A percentile compares a stretch with the other conserved stretches of the same genome.
Evolutionary conservation across 2,888 invertebrate species (phyloP).

Genomic region (Cerceris rybyensis): DNA sequence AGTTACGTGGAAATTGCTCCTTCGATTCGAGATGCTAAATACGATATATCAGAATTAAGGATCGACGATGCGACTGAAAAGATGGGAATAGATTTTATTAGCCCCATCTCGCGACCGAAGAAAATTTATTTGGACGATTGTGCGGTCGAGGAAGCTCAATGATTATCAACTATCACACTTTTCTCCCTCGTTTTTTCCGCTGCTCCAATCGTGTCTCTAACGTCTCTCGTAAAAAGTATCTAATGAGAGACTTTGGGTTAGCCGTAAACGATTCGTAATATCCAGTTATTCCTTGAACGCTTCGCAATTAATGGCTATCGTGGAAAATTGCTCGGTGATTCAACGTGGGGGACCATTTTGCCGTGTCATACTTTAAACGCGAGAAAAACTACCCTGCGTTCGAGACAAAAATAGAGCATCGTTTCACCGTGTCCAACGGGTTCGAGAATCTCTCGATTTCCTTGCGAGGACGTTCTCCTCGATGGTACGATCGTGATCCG

Average conservation of each 20-base stretch:
- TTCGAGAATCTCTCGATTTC: too few species aligned
- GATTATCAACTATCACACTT: constrained; percentile 14
- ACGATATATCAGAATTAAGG: constrained; percentile 24
- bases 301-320: constrained; percentile 68
- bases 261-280: constrained; percentile 67
- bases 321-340: constrained; percentile 59
- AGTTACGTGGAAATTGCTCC: not conserved
- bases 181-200: constrained; percentile 1
- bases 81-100: constrained; percentile 8
- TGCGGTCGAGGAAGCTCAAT: constrained; percentile 24
- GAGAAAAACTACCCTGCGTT: too few species aligned
- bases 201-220: constrained; percentile 28
- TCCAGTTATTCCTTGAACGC: constrained; percentile 60
- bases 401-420: too few species aligned
- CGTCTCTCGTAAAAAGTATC: constrained; percentile 45
- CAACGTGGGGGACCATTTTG: constrained; percentile 40
- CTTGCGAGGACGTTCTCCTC: too few species aligned
- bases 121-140: constrained; percentile 21
- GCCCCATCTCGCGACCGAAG: not conserved
- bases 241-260: constrained; percentile 56
- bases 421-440: too few species aligned
- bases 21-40: not conserved
- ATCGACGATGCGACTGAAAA: not conserved
- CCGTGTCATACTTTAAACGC: constrained; percentile 6
- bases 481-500: too few species aligned